Evolutionary conservation across 2,888 invertebrate genomes (phyloP), one percentile per base, ranked within the genome.

Genomic region (Rapana venosa): DNA sequence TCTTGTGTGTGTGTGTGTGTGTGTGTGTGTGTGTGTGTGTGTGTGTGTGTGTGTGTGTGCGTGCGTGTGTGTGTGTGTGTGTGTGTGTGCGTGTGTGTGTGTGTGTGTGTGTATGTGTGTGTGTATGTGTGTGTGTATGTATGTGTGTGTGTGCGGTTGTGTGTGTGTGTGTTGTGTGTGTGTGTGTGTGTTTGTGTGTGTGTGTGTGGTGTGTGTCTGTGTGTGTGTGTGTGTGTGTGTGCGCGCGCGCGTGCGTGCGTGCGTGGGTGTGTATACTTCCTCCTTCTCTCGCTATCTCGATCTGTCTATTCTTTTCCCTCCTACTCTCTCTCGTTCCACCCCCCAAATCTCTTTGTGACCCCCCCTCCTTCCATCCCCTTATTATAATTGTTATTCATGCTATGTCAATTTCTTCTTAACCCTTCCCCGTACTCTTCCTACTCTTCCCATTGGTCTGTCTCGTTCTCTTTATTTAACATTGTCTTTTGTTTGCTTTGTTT

Each of bases 1-100:
- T 5, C 32, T 22, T 81, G 81, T 81, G 81, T 81, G 81, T 81
- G 81, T 81, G 30, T 81, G 81, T 81, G 32, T 81, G 81, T 81
- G 81, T 81, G 81, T 81, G 81, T 81, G 81, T 81, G 81, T 81
- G 81, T 81, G 81, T 81, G 81, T 81, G 81, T 81, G 81, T 81
- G 81, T 81, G 81, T 81, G 81, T 81, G 81, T 81, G 81, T 81
- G 81, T 81, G 81, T 81, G 81, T 32, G 81, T 32, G 81, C 32
- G 81, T 32, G 81, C 32, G 81, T 8, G 5, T 8, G 20, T 35
- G 81, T n/a, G 81, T 81, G 77, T 79, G 77, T 32, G 77, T 79
- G 77, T 79, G 77, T 32, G 77, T 79, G 30, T 79, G 77, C 32
- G 32, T 79, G 77, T 79, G 77, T 79, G 77, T 79, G 77, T 32